Evolutionary conservation across 2,113 vertebrate species (phyloP).

Genomic region (Mesembrinibis cayennensis): DNA sequence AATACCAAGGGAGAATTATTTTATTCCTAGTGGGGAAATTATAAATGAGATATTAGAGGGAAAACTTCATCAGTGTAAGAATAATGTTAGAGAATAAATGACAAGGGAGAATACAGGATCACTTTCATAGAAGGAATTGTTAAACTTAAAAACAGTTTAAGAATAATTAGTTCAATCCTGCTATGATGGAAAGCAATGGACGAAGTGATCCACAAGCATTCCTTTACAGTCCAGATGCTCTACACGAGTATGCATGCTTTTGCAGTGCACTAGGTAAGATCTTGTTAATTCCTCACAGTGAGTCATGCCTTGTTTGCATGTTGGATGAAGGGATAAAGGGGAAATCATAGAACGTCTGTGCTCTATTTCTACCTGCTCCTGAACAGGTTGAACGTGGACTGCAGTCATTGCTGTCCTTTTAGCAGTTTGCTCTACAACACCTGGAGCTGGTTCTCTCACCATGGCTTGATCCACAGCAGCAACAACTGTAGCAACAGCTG

Average conservation of each 20-base stretch:
- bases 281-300: conserved; percentile 32
- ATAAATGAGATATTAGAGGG: conserved; percentile 7
- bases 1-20: neutral
- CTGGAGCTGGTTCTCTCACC: conserved; percentile 79
- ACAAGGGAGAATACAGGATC: neutral
- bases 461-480: conserved; percentile 90
- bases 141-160: neutral
- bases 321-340: neutral
- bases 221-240: neutral
- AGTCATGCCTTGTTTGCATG: neutral
- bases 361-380: conserved; percentile 78
- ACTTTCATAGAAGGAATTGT: conserved; percentile 9
- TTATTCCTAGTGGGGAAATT: neutral
- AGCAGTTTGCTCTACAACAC: conserved; percentile 75
- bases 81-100: conserved; percentile 21
- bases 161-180: conserved; percentile 4
- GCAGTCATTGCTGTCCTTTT: conserved; percentile 80
- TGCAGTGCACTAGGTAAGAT: neutral
- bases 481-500: conserved; percentile 86
- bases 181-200: neutral
- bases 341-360: neutral
- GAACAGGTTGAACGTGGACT: conserved; percentile 74
- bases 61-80: neutral
- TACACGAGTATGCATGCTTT: conserved; percentile 9
- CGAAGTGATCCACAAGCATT: neutral